Evolutionary conservation across 1,140 invertebrate species (phyloP).

Genomic region (Nephila pilipes): DNA sequence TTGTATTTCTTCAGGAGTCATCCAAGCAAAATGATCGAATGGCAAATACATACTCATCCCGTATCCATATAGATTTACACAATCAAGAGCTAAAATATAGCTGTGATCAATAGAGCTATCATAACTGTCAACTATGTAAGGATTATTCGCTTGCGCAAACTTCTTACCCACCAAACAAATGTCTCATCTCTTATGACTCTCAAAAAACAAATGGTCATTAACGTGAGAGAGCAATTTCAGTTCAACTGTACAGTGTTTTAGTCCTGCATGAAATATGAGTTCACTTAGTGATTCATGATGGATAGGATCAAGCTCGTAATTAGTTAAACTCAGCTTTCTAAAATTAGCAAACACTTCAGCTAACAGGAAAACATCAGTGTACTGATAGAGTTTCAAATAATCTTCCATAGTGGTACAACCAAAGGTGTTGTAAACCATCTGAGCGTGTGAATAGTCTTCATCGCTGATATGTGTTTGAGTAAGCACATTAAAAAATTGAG

Average conservation of each 20-base stretch:
- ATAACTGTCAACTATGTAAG: neutral
- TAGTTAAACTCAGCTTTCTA: neutral
- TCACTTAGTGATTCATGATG: neutral
- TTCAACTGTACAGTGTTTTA: slow-evolving; percentile 17
- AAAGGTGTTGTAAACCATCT: neutral
- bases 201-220: slow-evolving; percentile 33
- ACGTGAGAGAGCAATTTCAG: slow-evolving; percentile 4
- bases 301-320: slow-evolving; percentile 11
- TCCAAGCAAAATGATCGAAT: too few relatives aligned
- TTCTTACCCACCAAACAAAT: slow-evolving; percentile 58
- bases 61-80: slow-evolving; percentile 77
- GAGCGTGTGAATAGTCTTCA: slow-evolving; percentile 13
- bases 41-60: too few relatives aligned
- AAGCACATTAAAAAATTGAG: neutral
- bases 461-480: neutral
- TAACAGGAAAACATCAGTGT: neutral
- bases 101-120: neutral
- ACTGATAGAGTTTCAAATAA: slow-evolving; percentile 21
- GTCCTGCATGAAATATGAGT: neutral
- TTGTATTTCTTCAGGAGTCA: too few relatives aligned
- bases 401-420: neutral
- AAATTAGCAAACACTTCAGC: neutral
- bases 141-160: slow-evolving; percentile 19
- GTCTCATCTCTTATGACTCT: slow-evolving; percentile 1
- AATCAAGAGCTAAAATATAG: neutral